Evolutionary conservation across 2,113 vertebrate species (phyloP).

Genomic region (Calyptommatus sinebrachiatus): DNA sequence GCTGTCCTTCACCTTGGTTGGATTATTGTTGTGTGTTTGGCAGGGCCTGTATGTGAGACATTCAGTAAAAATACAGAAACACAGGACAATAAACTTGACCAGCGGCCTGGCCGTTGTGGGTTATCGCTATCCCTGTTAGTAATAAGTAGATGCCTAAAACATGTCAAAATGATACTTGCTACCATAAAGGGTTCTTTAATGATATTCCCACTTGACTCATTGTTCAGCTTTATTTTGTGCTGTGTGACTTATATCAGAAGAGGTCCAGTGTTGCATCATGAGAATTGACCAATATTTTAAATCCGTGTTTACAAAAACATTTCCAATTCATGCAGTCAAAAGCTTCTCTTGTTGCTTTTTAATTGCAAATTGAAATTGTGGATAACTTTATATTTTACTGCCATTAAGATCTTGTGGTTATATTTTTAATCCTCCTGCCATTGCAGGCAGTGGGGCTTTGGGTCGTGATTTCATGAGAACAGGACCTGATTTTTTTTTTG

Average conservation of each 20-base stretch:
- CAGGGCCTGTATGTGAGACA: neutral
- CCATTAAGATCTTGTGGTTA: conserved; percentile 43
- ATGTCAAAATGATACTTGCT: conserved; percentile 49
- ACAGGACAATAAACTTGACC: conserved; percentile 49
- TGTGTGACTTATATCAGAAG: neutral
- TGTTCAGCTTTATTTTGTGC: conserved; percentile 57
- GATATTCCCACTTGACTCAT: conserved; percentile 57
- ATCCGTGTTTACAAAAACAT: conserved; percentile 60
- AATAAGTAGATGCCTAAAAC: conserved; percentile 42
- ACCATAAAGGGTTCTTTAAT: conserved; percentile 29
- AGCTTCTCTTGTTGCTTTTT: conserved; percentile 42
- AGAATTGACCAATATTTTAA: conserved; percentile 52
- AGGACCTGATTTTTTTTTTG: conserved; percentile 57
- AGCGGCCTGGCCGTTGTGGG: conserved; percentile 55
- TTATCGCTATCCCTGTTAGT: conserved; percentile 41
- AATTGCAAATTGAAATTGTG: conserved; percentile 24
- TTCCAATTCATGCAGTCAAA: conserved; percentile 50
- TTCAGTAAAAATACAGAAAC: conserved; percentile 34
- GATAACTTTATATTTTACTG: conserved; percentile 26
- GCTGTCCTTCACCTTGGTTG: neutral
- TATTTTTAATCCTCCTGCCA: conserved; percentile 43
- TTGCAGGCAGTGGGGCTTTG: conserved; percentile 40
- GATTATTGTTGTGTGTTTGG: neutral
- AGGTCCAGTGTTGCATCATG: conserved; percentile 51
- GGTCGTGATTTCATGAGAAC: conserved; percentile 42